phyloP scores from a whole-genome alignment of 1,140 invertebrate species.

The Anadara kagoshimensis region DNA sequence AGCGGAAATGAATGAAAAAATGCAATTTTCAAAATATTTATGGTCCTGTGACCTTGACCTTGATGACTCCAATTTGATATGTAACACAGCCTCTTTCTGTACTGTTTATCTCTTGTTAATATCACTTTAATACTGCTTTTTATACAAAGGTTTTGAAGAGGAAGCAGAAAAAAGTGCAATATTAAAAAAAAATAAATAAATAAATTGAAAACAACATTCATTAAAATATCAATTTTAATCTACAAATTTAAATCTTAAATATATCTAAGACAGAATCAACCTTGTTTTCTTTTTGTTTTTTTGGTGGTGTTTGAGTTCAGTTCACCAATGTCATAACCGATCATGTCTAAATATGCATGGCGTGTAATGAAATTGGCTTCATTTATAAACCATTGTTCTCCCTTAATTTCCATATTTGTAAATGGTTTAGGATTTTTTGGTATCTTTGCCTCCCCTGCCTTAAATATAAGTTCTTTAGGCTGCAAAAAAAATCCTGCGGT shows the following conservation, averaged over 20 bases:
- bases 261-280: neutral
- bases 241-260: neutral
- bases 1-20: too few relatives aligned
- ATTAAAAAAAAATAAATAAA: neutral
- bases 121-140: too few relatives aligned
- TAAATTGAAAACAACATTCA: neutral
- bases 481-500: constrained; percentile 8
- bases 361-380: neutral
- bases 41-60: too few relatives aligned
- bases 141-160: too few relatives aligned
- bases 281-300: neutral
- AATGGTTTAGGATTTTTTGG: neutral
- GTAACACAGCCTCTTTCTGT: too few relatives aligned
- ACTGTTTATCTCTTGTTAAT: too few relatives aligned
- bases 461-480: constrained; percentile 7
- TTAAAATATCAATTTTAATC: neutral
- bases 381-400: constrained; percentile 2
- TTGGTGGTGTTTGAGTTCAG: constrained; percentile 2
- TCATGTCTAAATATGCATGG: constrained; percentile 13
- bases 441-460: constrained; percentile 9
- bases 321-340: constrained; percentile 21
- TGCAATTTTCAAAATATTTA: too few relatives aligned
- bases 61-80: too few relatives aligned
- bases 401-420: constrained; percentile 19
- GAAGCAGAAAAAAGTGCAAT: too few relatives aligned